A percentile compares a stretch with the other conserved stretches of the same genome.
Evolutionary conservation across 2,113 vertebrate genomes (phyloP).

Genomic region (Cynocephalus volans): DNA sequence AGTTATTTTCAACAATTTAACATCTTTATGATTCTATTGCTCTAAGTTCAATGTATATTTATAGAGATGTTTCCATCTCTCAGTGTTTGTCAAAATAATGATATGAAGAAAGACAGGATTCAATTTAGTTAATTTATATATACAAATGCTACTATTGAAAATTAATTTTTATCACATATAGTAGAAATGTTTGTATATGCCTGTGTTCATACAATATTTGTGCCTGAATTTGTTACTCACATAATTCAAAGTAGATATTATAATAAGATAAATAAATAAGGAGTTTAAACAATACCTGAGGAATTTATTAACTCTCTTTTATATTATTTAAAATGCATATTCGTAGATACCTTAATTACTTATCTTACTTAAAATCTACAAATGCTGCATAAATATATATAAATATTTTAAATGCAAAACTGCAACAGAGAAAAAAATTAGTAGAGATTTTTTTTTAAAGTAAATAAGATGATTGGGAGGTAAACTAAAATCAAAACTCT

Average conservation of each 20-base stretch:
- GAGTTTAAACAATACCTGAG: not conserved
- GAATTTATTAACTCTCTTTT: not conserved
- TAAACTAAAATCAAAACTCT: not conserved
- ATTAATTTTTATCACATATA: not conserved
- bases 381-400: not conserved
- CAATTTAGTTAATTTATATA: not conserved
- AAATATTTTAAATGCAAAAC: not conserved
- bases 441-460: not conserved
- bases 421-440: not conserved
- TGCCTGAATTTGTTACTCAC: not conserved
- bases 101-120: not conserved
- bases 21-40: not conserved
- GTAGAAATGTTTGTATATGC: not conserved
- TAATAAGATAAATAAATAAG: not conserved
- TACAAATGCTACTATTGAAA: not conserved
- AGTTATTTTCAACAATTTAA: constrained; percentile 42
- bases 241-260: not conserved
- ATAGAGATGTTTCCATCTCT: not conserved
- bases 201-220: not conserved
- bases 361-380: not conserved
- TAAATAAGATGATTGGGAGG: not conserved
- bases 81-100: not conserved
- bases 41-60: not conserved
- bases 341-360: not conserved
- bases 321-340: not conserved